These are phyloP conservation scores for Cheilosia pagana DNA, from an alignment of 2,888 invertebrate species.

Conservation along the genomic window DNA sequence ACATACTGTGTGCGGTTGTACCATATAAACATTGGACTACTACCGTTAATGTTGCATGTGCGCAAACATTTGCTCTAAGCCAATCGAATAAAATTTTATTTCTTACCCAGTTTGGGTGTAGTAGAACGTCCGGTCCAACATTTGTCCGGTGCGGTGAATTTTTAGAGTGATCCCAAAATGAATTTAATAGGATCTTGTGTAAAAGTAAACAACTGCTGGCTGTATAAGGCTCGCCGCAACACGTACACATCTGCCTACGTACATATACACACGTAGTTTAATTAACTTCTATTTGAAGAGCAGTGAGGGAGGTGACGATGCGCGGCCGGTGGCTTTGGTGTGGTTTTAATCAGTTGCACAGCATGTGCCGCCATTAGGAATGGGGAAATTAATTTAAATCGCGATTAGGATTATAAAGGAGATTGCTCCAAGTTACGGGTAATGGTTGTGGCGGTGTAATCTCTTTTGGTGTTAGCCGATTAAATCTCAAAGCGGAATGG, in stretches of 20 bases:
- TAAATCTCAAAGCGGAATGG: too few species aligned
- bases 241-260: neutral
- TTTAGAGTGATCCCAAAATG: neutral
- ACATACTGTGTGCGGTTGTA: neutral
- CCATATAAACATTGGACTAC: neutral
- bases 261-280: neutral
- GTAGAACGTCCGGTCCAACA: neutral
- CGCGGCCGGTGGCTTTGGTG: neutral
- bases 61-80: neutral
- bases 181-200: constrained; percentile 6
- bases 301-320: neutral
- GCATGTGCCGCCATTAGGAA: neutral
- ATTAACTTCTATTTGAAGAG: constrained; percentile 5
- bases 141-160: neutral
- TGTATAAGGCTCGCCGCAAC: neutral
- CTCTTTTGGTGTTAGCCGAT: too few species aligned
- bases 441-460: too few species aligned
- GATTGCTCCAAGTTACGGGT: too few species aligned
- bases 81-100: constrained; percentile 11
- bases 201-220: constrained; percentile 7
- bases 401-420: neutral
- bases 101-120: neutral
- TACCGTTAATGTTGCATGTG: neutral
- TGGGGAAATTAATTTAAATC: constrained; percentile 2
- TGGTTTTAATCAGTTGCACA: constrained; percentile 7